phyloP scores from a whole-genome alignment of 2,888 invertebrate genomes.

The Cataglyphis cursor region DNA sequence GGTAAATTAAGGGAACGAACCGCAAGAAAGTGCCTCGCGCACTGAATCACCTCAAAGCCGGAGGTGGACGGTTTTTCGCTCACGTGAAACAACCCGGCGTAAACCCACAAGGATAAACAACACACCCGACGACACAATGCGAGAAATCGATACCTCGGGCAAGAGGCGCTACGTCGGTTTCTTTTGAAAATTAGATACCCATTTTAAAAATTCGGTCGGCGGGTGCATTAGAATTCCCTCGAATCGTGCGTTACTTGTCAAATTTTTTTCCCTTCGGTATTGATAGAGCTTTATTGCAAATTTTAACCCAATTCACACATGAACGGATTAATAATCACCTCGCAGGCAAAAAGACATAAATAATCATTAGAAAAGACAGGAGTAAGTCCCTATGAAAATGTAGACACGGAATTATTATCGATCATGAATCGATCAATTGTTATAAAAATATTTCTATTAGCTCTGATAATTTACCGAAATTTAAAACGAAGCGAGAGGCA shows the following conservation, averaged over 20 bases:
- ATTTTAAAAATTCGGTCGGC: slow-evolving; percentile 53
- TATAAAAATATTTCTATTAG: slow-evolving; percentile 1
- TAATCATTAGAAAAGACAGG: not conserved
- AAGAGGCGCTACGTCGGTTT: slow-evolving; percentile 69
- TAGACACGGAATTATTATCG: not conserved
- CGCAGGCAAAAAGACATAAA: not conserved
- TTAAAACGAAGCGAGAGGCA: slow-evolving; percentile 23
- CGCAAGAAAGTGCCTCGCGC: slow-evolving; percentile 37
- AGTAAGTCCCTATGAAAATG: not conserved
- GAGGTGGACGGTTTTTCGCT: slow-evolving; percentile 39
- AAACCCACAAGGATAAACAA: slow-evolving; percentile 72
- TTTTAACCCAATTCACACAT: not conserved
- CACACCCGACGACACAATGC: slow-evolving; percentile 47
- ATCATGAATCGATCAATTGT: not conserved
- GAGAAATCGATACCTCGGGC: slow-evolving; percentile 71
- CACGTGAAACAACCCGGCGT: slow-evolving; percentile 63
- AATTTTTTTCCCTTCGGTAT: not conserved
- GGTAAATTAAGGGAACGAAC: slow-evolving; percentile 57
- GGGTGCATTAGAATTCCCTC: not conserved
- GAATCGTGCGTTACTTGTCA: not conserved
- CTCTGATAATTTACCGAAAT: slow-evolving; percentile 25
- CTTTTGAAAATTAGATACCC: slow-evolving; percentile 73
- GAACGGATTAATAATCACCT: not conserved
- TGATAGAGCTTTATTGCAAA: not conserved
- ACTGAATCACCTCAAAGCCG: slow-evolving; percentile 41